Base-by-base conservation (phyloP, 1,140 invertebrate species). In the Bombus pyrosoma region DNA sequence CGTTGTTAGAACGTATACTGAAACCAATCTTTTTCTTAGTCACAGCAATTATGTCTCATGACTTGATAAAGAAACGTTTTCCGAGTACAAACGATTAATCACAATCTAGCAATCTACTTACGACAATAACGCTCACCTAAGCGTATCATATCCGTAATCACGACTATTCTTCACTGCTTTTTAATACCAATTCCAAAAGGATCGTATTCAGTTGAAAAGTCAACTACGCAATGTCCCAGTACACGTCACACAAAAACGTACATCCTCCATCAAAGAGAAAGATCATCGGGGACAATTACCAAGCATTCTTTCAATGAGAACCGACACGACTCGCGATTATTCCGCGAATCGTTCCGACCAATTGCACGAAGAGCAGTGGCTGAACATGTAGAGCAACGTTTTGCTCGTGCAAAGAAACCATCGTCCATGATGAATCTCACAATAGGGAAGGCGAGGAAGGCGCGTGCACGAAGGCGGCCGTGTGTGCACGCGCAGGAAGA, bases 371-470 rank as follows among this genome's bases (percentile, higher is more conserved):
- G 62, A 80, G 69, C 64, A 66, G 43, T 37, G 64, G 41, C 9
- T 80, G 78, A 80, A 80, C 78, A 80, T 80, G 78, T 80, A 69
- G 78, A 80, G 64, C 64, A 80, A 53, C 78, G 43, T 80, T 80
- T 64, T 80, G 37, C 32, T 25, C 22, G 41, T 5, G 64, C 32
- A 25, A 66, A 71, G 71, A 74, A 73, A 43, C 47, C 57, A 25
- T 28, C 34, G 18, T 41, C 5, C 25, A 4, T 13, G 71, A 75
- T 43, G 72, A 18, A 37, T 59, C 68, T 41, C 22, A 43, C 80
- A 81, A 81, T 81, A 28, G 75, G 6, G 47, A 53, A 72, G 69
- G 34, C 57, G 41, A 43, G n/a, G 41, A 66, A 73, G 53, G 39
- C 80, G 39, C 73, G 43, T 75, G 53, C 74, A 37, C 74, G 43